Percentiles rank a stretch among this genome's conserved stretches.
These are phyloP conservation scores for Lanius ludovicianus DNA, from an alignment of 2,113 vertebrate species.

Conservation along the genomic window DNA sequence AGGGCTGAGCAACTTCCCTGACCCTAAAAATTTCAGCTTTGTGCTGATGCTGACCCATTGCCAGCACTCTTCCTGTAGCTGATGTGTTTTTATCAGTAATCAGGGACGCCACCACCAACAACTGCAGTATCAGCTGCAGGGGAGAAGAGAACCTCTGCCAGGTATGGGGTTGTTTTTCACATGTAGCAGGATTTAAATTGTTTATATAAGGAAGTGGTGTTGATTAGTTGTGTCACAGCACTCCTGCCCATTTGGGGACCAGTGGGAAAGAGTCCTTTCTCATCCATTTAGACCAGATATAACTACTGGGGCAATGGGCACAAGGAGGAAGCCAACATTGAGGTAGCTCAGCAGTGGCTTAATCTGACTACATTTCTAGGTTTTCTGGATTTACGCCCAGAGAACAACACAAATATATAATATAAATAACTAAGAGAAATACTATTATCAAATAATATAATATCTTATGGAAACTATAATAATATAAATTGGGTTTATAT, in stretches of 20 bases:
- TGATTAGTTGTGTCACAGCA: neutral
- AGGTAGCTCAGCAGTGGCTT: neutral
- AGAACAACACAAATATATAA: neutral
- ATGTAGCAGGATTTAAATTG: neutral
- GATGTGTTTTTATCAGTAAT: neutral
- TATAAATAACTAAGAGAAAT: neutral
- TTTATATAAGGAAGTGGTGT: neutral
- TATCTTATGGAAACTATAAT: neutral
- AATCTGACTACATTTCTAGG: neutral
- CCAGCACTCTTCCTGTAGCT: neutral
- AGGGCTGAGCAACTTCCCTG: neutral
- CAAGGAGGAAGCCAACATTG: neutral
- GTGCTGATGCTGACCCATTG: neutral
- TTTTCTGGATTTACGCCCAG: neutral
- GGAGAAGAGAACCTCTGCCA: neutral
- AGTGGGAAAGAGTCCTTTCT: neutral
- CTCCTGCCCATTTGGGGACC: neutral
- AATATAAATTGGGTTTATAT: neutral
- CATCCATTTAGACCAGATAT: neutral
- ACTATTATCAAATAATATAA: neutral
- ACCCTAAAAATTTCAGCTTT: neutral
- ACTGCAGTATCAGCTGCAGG: neutral
- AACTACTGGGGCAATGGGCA: neutral
- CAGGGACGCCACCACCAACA: neutral
- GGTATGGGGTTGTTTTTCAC: neutral